A percentile compares a stretch with the other conserved stretches of the same genome.
phyloP scores from a whole-genome alignment of 2,113 vertebrate species.

The Seriola aureovittata region DNA sequence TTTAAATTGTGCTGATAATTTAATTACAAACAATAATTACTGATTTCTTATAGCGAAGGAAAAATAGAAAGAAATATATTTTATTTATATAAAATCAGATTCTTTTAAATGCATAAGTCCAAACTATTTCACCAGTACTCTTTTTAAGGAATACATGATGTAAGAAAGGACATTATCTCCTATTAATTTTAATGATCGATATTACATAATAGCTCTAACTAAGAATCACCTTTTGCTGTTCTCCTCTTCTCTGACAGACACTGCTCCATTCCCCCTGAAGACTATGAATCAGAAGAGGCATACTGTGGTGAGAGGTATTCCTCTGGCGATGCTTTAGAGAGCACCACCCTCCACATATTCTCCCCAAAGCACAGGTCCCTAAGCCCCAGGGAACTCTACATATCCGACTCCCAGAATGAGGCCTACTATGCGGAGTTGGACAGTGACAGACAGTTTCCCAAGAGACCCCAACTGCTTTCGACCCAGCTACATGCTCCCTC shows the following conservation, averaged over 20 bases:
- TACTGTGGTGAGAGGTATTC: constrained; percentile 62
- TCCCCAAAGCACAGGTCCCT: constrained; percentile 64
- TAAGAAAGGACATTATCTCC: not conserved
- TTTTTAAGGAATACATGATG: not conserved
- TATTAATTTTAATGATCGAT: not conserved
- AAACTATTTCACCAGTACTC: not conserved
- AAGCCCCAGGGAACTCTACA: constrained; percentile 74
- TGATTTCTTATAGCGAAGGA: not conserved
- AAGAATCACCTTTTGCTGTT: constrained; percentile 9
- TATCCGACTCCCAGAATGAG: constrained; percentile 80
- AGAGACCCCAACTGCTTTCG: constrained; percentile 53
- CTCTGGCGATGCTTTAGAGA: constrained; percentile 77
- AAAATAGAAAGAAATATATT: not conserved
- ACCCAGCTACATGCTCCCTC: constrained; percentile 61
- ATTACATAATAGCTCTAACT: not conserved
- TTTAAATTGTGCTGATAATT: not conserved
- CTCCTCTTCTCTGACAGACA: constrained; percentile 78
- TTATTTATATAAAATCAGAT: not conserved
- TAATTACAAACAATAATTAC: not conserved
- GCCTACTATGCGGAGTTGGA: constrained; percentile 73
- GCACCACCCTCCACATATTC: constrained; percentile 86
- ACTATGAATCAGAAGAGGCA: constrained; percentile 78
- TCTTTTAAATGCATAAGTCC: not conserved
- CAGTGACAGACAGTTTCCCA: constrained; percentile 67
- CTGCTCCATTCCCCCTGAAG: constrained; percentile 60